These are phyloP conservation scores for Cyaniris semiargus DNA, from an alignment of 2,888 invertebrate genomes.

Conservation along the genomic window DNA sequence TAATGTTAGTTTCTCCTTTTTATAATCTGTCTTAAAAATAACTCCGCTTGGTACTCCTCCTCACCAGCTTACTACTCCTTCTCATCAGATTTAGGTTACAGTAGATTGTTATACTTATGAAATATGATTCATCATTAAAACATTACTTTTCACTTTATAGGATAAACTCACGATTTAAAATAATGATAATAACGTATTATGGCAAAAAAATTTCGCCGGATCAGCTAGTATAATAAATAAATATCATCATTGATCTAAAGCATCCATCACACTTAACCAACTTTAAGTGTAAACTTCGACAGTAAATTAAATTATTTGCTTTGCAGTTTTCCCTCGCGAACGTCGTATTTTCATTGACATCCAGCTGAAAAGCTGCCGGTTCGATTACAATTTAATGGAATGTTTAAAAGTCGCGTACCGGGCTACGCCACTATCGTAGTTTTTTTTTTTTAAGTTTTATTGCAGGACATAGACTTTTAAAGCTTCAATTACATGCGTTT, in stretches of 20 bases:
- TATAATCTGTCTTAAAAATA: too few species aligned
- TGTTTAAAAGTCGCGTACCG: slow-evolving; percentile 13
- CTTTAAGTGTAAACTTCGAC: background rate
- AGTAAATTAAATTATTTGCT: background rate
- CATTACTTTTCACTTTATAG: too few species aligned
- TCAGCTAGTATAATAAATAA: too few species aligned
- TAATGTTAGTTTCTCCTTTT: too few species aligned
- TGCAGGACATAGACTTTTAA: background rate
- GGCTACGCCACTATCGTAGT: background rate
- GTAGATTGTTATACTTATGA: too few species aligned
- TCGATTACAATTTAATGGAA: background rate
- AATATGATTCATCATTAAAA: too few species aligned
- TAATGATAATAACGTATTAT: too few species aligned
- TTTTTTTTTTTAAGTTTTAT: background rate
- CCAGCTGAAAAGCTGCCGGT: background rate
- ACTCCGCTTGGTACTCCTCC: too few species aligned
- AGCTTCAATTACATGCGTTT: background rate
- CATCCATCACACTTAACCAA: background rate
- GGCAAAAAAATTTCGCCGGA: too few species aligned
- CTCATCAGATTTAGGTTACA: too few species aligned
- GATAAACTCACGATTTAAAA: too few species aligned
- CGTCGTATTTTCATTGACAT: background rate
- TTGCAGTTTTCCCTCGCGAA: background rate
- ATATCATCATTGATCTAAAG: background rate
- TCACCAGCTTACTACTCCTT: too few species aligned